phyloP scores from a whole-genome alignment of 2,888 invertebrate genomes.

The Trissoscelio sp. region DNA sequence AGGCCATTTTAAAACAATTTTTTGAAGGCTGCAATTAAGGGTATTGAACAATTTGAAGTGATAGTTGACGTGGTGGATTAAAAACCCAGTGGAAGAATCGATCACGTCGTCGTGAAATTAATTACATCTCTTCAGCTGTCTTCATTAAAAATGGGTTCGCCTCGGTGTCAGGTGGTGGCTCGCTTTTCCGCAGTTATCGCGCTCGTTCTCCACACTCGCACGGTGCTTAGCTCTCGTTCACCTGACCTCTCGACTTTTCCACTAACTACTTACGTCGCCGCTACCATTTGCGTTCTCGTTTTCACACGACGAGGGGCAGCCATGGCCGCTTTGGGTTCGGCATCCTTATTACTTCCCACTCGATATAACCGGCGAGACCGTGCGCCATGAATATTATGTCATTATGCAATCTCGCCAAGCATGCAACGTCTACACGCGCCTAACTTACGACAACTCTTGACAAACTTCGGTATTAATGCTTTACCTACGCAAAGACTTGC shows the following conservation, averaged over 20 bases:
- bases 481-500: slow-evolving; percentile 53
- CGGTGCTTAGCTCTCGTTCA: slow-evolving; percentile 31
- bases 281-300: slow-evolving; percentile 52
- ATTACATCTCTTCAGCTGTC: slow-evolving; percentile 82
- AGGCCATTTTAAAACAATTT: no score
- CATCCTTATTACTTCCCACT: slow-evolving; percentile 79
- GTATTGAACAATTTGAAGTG: no score
- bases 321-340: slow-evolving; percentile 69
- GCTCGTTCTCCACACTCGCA: slow-evolving; percentile 33
- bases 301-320: slow-evolving; percentile 52
- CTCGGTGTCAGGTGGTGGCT: slow-evolving; percentile 73
- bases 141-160: slow-evolving; percentile 82
- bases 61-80: no score
- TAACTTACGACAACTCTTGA: slow-evolving; percentile 60
- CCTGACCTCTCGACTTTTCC: slow-evolving; percentile 61
- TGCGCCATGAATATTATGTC: slow-evolving; percentile 82
- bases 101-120: slow-evolving; percentile 80
- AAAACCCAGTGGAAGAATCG: no score
- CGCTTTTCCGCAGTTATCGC: slow-evolving; percentile 63
- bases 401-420: slow-evolving; percentile 82
- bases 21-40: no score
- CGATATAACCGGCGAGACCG: slow-evolving; percentile 76
- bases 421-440: slow-evolving; percentile 76
- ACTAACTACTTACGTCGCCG: slow-evolving; percentile 39
- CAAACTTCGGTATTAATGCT: slow-evolving; percentile 65